Evolutionary conservation across 2,797 vertebrate genomes (phyloP).

Genomic region (Mallotus villosus): DNA sequence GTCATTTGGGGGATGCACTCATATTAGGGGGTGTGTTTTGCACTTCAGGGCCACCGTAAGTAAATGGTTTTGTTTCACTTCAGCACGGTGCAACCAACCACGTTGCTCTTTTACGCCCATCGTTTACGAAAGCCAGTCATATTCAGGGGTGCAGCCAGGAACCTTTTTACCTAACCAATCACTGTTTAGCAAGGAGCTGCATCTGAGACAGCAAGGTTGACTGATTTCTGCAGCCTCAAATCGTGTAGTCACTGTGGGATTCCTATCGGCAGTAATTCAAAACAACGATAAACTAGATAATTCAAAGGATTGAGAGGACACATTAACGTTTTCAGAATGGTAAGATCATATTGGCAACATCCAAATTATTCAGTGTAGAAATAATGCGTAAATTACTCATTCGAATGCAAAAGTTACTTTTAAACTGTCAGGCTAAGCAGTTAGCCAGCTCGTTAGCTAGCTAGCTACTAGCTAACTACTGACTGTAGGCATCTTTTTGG

Average conservation of each 20-base stretch:
- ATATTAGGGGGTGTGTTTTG: too few relatives aligned
- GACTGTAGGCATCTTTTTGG: background rate
- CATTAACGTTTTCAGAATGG: constrained; percentile 57
- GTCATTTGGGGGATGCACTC: too few relatives aligned
- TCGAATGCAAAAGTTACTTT: background rate
- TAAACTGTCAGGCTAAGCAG: background rate
- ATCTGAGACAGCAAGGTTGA: background rate
- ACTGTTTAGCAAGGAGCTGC: background rate
- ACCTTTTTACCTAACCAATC: constrained; percentile 39
- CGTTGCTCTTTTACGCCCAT: background rate
- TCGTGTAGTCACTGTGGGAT: constrained; percentile 74
- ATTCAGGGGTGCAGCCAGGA: rapidly evolving
- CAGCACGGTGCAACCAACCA: constrained; percentile 60
- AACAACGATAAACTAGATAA: background rate
- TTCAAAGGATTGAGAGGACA: background rate
- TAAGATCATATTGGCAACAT: constrained; percentile 44
- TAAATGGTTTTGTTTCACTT: constrained; percentile 55
- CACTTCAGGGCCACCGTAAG: too few relatives aligned
- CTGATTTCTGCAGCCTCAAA: constrained; percentile 57
- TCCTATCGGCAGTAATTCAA: constrained; percentile 13
- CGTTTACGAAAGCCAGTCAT: constrained; percentile 35
- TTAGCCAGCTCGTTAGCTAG: background rate
- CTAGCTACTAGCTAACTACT: background rate
- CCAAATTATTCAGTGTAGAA: background rate
- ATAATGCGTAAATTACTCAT: background rate